Evolutionary conservation across 2,113 vertebrate genomes (phyloP).

Genomic region (Toxotes jaculatrix): DNA sequence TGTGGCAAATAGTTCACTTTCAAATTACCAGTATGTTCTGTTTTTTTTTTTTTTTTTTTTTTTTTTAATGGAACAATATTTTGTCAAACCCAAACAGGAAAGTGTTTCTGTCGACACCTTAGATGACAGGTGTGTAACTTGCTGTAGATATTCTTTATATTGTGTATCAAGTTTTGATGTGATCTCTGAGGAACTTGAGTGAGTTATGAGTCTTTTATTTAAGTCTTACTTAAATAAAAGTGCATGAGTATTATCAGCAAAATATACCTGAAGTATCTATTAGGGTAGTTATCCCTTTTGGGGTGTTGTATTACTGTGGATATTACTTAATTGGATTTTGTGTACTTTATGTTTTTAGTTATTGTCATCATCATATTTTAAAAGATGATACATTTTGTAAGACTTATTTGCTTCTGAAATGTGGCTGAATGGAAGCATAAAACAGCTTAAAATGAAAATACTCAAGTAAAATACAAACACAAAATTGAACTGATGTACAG

Average conservation of each 20-base stretch:
- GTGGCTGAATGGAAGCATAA: not conserved
- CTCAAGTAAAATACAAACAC: not conserved
- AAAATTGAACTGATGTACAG: not conserved
- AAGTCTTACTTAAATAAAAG: not conserved
- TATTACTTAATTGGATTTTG: not conserved
- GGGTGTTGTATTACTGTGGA: not conserved
- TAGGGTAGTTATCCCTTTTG: not conserved
- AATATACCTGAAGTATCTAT: not conserved
- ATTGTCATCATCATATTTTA: not conserved
- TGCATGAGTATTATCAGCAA: not conserved
- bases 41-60: too few species aligned
- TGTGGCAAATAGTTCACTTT: not conserved
- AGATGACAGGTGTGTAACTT: not conserved
- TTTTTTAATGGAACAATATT: not conserved
- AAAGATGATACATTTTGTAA: not conserved
- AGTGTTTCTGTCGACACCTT: not conserved
- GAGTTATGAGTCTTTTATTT: not conserved
- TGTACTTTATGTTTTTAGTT: too few species aligned
- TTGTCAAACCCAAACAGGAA: constrained; percentile 12
- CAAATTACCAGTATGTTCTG: not conserved
- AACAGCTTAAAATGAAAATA: not conserved
- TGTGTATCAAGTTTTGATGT: too few species aligned
- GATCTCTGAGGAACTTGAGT: too few species aligned
- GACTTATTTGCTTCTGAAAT: not conserved
- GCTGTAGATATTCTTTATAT: too few species aligned